These are phyloP conservation scores for Capitulum mitella DNA, from an alignment of 2,888 invertebrate genomes.

Conservation along the genomic window DNA sequence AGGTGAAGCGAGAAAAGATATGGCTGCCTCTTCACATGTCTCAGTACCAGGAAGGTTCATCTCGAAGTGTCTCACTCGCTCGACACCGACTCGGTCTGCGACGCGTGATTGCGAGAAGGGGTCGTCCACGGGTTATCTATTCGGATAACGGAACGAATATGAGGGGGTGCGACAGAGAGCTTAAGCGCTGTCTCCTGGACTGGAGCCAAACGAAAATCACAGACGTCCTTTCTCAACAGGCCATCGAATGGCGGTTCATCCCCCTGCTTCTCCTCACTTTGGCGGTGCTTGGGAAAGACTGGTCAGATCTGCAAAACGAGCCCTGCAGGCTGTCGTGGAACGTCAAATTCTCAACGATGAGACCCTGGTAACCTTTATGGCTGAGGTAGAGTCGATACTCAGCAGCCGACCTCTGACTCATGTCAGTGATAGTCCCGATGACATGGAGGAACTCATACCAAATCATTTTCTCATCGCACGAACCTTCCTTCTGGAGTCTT, in stretches of 20 bases:
- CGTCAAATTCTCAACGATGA: neutral
- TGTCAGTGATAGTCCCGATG: too few relatives aligned
- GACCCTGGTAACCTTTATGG: neutral
- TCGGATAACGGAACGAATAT: neutral
- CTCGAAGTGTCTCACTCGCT: neutral
- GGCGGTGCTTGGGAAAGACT: neutral
- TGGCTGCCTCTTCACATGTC: neutral
- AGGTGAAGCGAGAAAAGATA: neutral
- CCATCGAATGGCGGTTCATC: neutral
- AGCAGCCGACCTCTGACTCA: too few relatives aligned
- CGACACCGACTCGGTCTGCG: too few relatives aligned
- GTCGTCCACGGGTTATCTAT: neutral
- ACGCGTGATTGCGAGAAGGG: too few relatives aligned
- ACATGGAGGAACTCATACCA: neutral
- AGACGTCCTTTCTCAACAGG: neutral
- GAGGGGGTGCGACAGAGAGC: neutral
- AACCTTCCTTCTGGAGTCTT: neutral
- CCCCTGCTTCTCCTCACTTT: constrained; percentile 1
- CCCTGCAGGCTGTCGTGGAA: neutral
- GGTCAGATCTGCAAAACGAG: neutral
- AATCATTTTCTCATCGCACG: neutral
- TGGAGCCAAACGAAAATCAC: too few relatives aligned
- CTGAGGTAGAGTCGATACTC: too few relatives aligned
- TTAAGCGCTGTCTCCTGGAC: neutral
- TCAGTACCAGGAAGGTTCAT: neutral